Base-by-base conservation (phyloP, 2,888 invertebrate genomes). In the Cosmopolites sordidus region DNA sequence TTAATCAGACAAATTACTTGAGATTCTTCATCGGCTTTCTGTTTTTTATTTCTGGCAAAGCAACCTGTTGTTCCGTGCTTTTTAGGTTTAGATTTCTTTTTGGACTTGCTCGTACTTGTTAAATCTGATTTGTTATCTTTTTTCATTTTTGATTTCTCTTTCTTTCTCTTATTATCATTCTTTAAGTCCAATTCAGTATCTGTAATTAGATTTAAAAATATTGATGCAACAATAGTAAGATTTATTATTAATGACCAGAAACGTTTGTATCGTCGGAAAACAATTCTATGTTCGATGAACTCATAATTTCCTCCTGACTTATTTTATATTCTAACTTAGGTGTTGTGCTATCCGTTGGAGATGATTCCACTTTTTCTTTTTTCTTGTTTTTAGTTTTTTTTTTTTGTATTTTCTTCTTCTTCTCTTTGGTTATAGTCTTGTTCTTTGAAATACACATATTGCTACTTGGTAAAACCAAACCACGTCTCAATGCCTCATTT, bases 371-470 rank as follows among this genome's bases (percentile, higher is more conserved):
- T 16, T 48, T 41, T 41, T 40, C 5, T 37, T 38, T 18, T 18
- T 29, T 6, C 15, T 49, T 44, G 15, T 44, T 47, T 14, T 43
- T 48, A 40, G 16, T 43, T 18, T 44, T 40, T 37, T 48, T 29
- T 6, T 15, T 2, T 18, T 18, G 16, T 8, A 12, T 11, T 22
- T 44, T 43, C 9, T 37, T 14, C 12, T 50, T 43, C 29, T 43
- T 50, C 14, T 16, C 16, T 33, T 41, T 51, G 14, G n/a, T 11
- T 9, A 37, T 37, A 16, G 41, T 16, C 30, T 48, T 16, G 14
- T 54, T 52, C 39, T 58, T 53, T n/a, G n/a, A n/a, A 2, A 51
- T 38, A 43, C 56, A 59, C 11, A 57, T 49, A 16, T 53, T 41
- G 9, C 44, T 41, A 29, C 45, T 16, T 8, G 55, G 52, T 38